These are phyloP conservation scores for Prostheceraeus crozeri DNA, from an alignment of 2,888 invertebrate genomes.

Conservation along the genomic window DNA sequence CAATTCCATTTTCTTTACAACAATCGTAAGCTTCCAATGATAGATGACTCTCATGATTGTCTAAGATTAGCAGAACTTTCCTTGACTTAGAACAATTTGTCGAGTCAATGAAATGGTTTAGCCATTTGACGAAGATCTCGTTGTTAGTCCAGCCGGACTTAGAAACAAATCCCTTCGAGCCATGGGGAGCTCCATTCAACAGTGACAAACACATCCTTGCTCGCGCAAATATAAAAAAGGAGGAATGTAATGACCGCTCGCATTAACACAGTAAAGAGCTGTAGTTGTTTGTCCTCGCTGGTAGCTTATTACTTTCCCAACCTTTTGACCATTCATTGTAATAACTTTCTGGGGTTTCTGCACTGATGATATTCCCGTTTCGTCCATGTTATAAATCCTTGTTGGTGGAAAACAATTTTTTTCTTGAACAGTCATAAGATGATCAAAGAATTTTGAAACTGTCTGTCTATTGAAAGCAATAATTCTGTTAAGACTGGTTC, in stretches of 20 bases:
- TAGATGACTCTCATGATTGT: conserved; percentile 39
- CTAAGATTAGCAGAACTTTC: conserved; percentile 35
- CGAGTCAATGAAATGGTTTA: conserved; percentile 37
- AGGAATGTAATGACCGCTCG: conserved; percentile 39
- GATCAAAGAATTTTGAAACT: conserved; percentile 31
- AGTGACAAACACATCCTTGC: conserved; percentile 32
- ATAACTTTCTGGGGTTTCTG: conserved; percentile 23
- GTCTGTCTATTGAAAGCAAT: conserved; percentile 24
- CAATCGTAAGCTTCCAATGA: conserved; percentile 38
- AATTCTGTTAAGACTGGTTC: conserved; percentile 31
- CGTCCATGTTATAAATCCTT: conserved; percentile 33
- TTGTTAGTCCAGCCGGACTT: conserved; percentile 40
- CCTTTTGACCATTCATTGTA: conserved; percentile 33
- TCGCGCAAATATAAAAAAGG: conserved; percentile 40
- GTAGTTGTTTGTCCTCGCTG: conserved; percentile 39
- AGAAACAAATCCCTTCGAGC: conserved; percentile 36
- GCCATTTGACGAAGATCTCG: conserved; percentile 38
- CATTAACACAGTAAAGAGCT: conserved; percentile 33
- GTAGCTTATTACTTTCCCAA: conserved; percentile 22
- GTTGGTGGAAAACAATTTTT: conserved; percentile 24
- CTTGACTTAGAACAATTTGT: conserved; percentile 38
- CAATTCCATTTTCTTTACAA: conserved; percentile 39
- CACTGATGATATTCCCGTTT: conserved; percentile 31
- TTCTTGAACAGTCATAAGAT: conserved; percentile 15
- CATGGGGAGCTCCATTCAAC: conserved; percentile 34